A percentile compares a stretch with the other conserved stretches of the same genome.
These are phyloP conservation scores for Apolygus lucorum DNA, from an alignment of 1,140 invertebrate species.

Conservation along the genomic window DNA sequence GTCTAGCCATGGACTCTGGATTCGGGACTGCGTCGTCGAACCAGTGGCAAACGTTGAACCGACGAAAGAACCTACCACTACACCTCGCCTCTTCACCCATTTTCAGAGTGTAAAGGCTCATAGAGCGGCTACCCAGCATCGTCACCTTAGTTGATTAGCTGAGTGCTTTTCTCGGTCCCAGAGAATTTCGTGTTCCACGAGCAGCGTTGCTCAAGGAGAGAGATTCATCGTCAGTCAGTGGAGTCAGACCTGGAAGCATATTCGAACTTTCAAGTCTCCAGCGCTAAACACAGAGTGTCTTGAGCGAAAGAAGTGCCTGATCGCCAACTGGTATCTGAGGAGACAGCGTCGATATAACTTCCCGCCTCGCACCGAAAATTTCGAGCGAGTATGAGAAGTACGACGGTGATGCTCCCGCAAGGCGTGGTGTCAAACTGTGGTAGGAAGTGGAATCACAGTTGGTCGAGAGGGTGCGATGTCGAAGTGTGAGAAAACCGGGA, in stretches of 20 bases:
- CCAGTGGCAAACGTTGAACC: neutral
- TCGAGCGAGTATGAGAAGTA: too few species aligned
- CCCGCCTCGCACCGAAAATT: neutral
- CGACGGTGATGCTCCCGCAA: constrained; percentile 11
- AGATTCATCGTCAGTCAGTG: neutral
- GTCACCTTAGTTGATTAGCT: neutral
- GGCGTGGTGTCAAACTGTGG: neutral
- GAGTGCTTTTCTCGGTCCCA: too few species aligned
- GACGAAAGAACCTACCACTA: neutral
- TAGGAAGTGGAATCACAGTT: too few species aligned
- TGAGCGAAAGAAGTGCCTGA: neutral
- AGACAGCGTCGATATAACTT: neutral
- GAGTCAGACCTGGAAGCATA: neutral
- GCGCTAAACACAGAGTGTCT: neutral
- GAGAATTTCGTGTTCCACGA: too few species aligned
- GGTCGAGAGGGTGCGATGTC: too few species aligned
- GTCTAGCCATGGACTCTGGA: neutral
- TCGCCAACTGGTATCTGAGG: neutral
- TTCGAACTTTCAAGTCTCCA: neutral
- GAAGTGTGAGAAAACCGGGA: too few species aligned
- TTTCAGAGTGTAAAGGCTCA: too few species aligned
- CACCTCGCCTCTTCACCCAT: neutral
- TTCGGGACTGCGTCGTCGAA: neutral
- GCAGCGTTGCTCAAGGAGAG: too few species aligned
- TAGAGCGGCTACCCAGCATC: too few species aligned